Conservation (phyloP, 2,797 vertebrate species). For the Caiman crocodilus region DNA sequence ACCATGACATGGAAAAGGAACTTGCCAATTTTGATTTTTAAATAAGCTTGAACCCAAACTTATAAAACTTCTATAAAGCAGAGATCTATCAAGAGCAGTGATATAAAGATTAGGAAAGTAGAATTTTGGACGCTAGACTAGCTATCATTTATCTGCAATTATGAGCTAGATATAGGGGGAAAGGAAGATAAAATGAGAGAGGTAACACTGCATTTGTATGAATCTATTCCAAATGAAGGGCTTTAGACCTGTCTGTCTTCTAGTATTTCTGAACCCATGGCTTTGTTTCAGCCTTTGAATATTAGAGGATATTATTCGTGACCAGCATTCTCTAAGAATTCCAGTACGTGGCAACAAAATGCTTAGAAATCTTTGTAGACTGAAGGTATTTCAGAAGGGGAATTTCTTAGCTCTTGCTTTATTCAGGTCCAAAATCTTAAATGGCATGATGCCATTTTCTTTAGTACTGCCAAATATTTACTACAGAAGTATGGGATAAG, state of each 20-base stretch:
- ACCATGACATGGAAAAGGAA: background rate
- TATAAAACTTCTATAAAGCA: background rate
- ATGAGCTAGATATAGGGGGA: background rate
- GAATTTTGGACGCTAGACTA: background rate
- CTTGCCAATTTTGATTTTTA: background rate
- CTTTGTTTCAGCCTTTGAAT: conserved; percentile 10
- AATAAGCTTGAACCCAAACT: background rate
- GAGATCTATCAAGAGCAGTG: background rate
- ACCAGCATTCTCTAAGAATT: background rate
- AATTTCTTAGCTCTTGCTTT: conserved; percentile 8
- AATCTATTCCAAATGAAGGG: background rate
- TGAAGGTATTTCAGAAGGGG: background rate
- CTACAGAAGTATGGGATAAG: background rate
- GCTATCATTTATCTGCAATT: conserved; percentile 32
- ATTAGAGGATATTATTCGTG: background rate
- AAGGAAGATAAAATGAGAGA: conserved; percentile 29
- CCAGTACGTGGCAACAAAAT: background rate
- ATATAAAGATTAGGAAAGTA: background rate
- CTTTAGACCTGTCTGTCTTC: background rate
- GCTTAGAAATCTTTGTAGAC: background rate
- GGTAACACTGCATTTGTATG: background rate
- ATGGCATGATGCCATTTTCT: fast-evolving
- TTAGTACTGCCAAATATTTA: background rate
- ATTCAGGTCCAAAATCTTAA: background rate
- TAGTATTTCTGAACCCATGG: background rate